Evolutionary conservation across 2,113 vertebrate species (phyloP), one percentile per base, ranked within the genome.

Genomic region (Cacatua alba): DNA sequence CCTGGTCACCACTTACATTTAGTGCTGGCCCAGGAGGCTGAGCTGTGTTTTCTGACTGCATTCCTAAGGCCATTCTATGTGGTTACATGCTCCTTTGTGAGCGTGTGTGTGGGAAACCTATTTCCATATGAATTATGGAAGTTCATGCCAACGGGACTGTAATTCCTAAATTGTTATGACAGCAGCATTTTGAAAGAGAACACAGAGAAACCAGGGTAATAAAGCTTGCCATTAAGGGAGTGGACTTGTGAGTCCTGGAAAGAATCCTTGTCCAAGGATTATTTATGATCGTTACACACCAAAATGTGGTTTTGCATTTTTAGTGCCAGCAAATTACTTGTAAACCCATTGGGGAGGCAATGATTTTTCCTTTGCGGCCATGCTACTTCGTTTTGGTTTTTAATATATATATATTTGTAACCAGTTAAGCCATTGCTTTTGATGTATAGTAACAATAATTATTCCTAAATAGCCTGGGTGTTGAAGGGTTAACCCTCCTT

Each of bases 221-320:
- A 93, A 92, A 92, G 70, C 80, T 83, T 82, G 70, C 81, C 70
- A 68, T 87, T 90, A 71, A 78, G 86, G 91, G 86, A 94, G 84
- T 65, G 71, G 88, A 87, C 86, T 77, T 92, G 78, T 13, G 68
- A 86, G 88, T 91, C 91, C 88, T 89, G 83, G 69, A 75, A 92
- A 92, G 81, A 90, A 88, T 88, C 83, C 95, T 86, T 91, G 93
- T 91, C 91, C 85, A 68, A 70, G 90, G 86, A 75, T 96, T 96
- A 96, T 97, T 96, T 96, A 97, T 92, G 91, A 92, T 92, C 91
- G 85, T 86, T 88, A 51, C 87, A 29, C 51, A 79, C 76, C 91
- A 88, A 94, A 97, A 97, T 86, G 92, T 88, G 84, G 3, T 90
- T 96, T 96, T 92, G 92, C 95, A 93, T 97, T 95, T 97, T 97